A percentile compares a stretch with the other conserved stretches of the same genome.
phyloP scores from a whole-genome alignment of 2,797 vertebrate genomes.

The Hippopotamyrus pictus region DNA sequence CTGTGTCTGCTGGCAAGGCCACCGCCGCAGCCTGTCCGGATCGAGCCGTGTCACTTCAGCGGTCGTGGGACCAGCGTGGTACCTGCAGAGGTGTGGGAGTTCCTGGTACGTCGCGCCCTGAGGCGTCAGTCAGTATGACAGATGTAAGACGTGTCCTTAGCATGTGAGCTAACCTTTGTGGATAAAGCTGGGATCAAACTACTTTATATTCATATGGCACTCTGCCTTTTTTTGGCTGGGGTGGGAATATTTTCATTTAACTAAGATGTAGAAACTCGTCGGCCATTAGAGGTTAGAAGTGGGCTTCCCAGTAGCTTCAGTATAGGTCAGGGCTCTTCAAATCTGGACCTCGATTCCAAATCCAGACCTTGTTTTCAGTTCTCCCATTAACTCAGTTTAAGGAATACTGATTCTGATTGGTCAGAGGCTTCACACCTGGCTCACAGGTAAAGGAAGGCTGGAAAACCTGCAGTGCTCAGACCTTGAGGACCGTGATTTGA shows the following conservation, averaged over 20 bases:
- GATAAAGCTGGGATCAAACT: background rate
- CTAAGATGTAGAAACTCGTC: background rate
- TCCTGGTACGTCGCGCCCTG: conserved; percentile 53
- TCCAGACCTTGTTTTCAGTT: background rate
- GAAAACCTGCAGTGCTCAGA: background rate
- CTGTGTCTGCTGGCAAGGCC: conserved; percentile 62
- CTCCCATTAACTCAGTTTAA: background rate
- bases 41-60: conserved; percentile 57
- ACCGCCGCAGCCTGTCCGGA: conserved; percentile 45
- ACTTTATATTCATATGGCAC: background rate
- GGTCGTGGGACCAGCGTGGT: conserved; percentile 52
- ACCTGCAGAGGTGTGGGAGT: conserved; percentile 64
- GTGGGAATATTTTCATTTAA: background rate
- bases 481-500: background rate
- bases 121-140: background rate
- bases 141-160: background rate
- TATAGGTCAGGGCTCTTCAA: background rate
- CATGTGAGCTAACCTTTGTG: background rate
- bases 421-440: background rate
- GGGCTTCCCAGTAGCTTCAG: background rate
- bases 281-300: background rate
- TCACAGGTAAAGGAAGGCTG: background rate
- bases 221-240: background rate
- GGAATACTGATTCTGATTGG: background rate
- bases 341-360: background rate